Evolutionary conservation across 2,888 invertebrate species (phyloP).

Genomic region (Pammene fasciana): DNA sequence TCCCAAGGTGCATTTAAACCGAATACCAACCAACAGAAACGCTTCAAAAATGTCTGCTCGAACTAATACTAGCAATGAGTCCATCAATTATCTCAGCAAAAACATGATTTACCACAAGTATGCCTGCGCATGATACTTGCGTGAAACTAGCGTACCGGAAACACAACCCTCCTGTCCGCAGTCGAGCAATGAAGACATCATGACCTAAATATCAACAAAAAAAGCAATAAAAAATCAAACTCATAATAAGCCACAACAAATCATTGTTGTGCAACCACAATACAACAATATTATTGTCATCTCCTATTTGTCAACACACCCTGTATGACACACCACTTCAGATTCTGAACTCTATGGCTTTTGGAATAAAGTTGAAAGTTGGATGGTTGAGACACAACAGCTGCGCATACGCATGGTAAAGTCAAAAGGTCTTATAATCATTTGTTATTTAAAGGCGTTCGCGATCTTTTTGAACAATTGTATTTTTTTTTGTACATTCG

Average conservation of each 20-base stretch:
- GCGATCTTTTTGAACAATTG: background rate
- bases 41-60: background rate
- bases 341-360: background rate
- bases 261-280: conserved; percentile 56
- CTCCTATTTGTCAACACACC: conserved; percentile 73
- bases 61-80: background rate
- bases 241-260: conserved; percentile 34
- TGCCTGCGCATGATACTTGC: background rate
- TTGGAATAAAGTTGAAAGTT: background rate
- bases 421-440: background rate
- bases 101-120: background rate
- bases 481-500: conserved; percentile 12
- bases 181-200: conserved; percentile 12
- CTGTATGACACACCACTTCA: background rate
- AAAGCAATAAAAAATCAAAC: conserved; percentile 19
- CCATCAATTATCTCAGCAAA: background rate
- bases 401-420: conserved; percentile 11
- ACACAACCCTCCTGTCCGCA: background rate
- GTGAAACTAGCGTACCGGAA: conserved; percentile 12
- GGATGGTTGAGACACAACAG: conserved; percentile 1
- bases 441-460: background rate
- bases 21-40: too few relatives aligned
- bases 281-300: conserved; percentile 78
- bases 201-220: conserved; percentile 24
- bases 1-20: too few relatives aligned